Conservation (phyloP, 2,113 vertebrate genomes). For the Entomyzon cyanotis region DNA sequence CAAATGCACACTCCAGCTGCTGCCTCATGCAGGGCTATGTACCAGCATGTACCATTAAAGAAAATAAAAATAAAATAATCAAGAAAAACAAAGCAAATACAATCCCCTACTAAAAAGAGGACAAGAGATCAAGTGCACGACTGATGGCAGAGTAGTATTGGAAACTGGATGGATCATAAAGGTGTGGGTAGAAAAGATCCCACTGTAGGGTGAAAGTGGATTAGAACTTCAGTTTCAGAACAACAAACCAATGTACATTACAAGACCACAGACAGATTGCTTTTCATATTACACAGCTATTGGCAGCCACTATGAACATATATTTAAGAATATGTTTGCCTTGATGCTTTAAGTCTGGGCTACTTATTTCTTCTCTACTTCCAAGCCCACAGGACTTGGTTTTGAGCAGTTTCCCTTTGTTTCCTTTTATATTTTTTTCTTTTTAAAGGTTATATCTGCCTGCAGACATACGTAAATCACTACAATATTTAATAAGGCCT, state of each 20-base stretch:
- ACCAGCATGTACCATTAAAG: neutral
- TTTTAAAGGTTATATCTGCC: constrained; percentile 5
- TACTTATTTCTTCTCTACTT: neutral
- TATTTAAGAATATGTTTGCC: neutral
- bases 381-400: neutral
- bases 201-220: neutral
- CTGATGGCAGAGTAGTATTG: neutral
- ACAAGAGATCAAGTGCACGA: neutral
- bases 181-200: neutral
- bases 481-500: constrained; percentile 44
- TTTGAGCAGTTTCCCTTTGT: neutral
- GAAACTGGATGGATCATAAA: neutral
- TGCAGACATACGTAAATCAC: neutral
- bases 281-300: neutral
- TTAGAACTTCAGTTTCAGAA: neutral
- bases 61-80: neutral
- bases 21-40: neutral
- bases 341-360: neutral
- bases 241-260: neutral
- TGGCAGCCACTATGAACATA: neutral
- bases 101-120: neutral
- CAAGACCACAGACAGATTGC: neutral
- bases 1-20: neutral
- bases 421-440: neutral
- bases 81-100: neutral